phyloP scores from a whole-genome alignment of 2,113 vertebrate species.

The Chauna torquata region DNA sequence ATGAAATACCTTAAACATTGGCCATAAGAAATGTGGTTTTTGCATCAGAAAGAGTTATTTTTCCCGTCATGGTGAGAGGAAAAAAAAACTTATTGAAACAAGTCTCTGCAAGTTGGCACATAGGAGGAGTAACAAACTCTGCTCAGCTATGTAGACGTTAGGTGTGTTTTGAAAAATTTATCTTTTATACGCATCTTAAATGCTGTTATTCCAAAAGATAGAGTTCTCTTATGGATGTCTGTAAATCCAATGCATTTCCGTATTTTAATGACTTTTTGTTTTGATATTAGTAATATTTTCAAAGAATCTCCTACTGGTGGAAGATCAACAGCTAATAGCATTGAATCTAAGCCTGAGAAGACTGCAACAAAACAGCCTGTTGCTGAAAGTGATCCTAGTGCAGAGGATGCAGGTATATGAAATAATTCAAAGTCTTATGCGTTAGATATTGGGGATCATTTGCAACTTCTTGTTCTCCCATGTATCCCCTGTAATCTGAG shows the following conservation, averaged over 20 bases:
- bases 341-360: neutral
- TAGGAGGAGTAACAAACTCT: neutral
- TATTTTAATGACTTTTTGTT: neutral
- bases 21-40: neutral
- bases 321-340: neutral
- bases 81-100: neutral
- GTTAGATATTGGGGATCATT: neutral
- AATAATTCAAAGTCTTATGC: neutral
- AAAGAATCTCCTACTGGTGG: constrained; percentile 8
- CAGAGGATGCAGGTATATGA: constrained; percentile 35
- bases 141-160: neutral
- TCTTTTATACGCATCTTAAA: neutral
- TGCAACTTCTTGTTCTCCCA: neutral
- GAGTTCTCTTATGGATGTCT: neutral
- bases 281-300: neutral
- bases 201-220: neutral
- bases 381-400: neutral
- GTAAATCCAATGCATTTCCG: neutral
- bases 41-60: neutral
- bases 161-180: neutral
- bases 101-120: fast-evolving
- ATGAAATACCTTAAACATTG: neutral
- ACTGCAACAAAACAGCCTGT: neutral
- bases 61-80: neutral
- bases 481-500: fast-evolving